phyloP scores from a whole-genome alignment of 1,140 invertebrate genomes.

The Drosophila ogumai region DNA sequence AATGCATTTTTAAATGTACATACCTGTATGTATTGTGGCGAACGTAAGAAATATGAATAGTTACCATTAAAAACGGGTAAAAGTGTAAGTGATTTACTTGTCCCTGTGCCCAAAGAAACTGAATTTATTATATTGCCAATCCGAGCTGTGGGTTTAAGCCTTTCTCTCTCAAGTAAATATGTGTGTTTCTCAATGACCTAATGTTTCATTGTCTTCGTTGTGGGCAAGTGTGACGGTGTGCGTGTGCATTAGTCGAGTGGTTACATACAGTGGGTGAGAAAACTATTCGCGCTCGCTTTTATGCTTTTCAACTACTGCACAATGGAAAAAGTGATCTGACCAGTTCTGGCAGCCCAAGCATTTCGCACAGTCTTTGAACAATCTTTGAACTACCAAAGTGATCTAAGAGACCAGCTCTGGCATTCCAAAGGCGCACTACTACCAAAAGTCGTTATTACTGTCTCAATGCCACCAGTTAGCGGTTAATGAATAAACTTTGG shows the following conservation, averaged over 20 bases:
- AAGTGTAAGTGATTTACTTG: conserved; percentile 21
- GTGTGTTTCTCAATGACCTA: conserved; percentile 50
- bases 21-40: conserved; percentile 8
- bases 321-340: conserved; percentile 40
- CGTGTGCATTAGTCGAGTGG: conserved; percentile 37
- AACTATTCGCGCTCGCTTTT: conserved; percentile 29
- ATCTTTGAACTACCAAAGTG: conserved; percentile 39
- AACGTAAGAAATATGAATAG: conserved; percentile 6
- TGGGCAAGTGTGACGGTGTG: background rate
- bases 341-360: conserved; percentile 31
- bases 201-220: conserved; percentile 43
- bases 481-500: conserved; percentile 28
- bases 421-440: conserved; percentile 16
- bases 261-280: conserved; percentile 53
- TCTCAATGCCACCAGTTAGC: conserved; percentile 38
- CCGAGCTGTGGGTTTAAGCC: conserved; percentile 17
- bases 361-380: conserved; percentile 30
- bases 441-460: conserved; percentile 19
- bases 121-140: conserved; percentile 26
- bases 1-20: conserved; percentile 28
- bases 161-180: conserved; percentile 31
- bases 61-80: background rate
- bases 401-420: conserved; percentile 18
- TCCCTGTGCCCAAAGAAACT: conserved; percentile 20
- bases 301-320: conserved; percentile 24